These are phyloP conservation scores for Rhinoraja longicauda DNA, from an alignment of 2,797 vertebrate genomes.

Conservation along the genomic window DNA sequence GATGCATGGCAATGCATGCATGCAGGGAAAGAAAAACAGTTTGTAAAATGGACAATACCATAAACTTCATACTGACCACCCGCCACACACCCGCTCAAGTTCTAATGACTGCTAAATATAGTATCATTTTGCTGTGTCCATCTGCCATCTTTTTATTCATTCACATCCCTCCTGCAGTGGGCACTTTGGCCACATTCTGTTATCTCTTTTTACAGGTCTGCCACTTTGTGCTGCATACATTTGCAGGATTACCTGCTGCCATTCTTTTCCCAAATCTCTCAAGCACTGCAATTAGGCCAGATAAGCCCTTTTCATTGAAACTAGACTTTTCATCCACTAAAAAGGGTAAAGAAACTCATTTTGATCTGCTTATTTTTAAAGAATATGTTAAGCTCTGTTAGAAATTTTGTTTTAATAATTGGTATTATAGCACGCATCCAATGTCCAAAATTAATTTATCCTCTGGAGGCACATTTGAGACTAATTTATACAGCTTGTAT, in stretches of 20 bases:
- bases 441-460: constrained; percentile 7
- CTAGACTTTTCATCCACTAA: not conserved
- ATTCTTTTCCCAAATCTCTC: not conserved
- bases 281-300: not conserved
- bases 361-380: not conserved
- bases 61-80: not conserved
- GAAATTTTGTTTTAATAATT: constrained; percentile 19
- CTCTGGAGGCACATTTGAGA: not conserved
- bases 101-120: constrained; percentile 35
- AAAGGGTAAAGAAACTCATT: not conserved
- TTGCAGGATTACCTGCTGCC: not conserved
- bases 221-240: not conserved
- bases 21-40: not conserved
- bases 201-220: not conserved
- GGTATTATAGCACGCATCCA: not conserved
- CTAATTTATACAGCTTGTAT: not conserved
- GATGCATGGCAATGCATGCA: not conserved
- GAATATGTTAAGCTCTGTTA: not conserved
- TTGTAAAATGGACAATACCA: not conserved
- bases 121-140: constrained; percentile 1
- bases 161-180: constrained; percentile 5
- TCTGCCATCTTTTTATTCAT: constrained; percentile 7
- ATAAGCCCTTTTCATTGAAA: not conserved
- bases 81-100: not conserved
- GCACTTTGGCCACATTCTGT: constrained; percentile 28